Evolutionary conservation across 1,140 invertebrate genomes (phyloP), one percentile per base, ranked within the genome.

Genomic region (Choristoneura fumiferana): DNA sequence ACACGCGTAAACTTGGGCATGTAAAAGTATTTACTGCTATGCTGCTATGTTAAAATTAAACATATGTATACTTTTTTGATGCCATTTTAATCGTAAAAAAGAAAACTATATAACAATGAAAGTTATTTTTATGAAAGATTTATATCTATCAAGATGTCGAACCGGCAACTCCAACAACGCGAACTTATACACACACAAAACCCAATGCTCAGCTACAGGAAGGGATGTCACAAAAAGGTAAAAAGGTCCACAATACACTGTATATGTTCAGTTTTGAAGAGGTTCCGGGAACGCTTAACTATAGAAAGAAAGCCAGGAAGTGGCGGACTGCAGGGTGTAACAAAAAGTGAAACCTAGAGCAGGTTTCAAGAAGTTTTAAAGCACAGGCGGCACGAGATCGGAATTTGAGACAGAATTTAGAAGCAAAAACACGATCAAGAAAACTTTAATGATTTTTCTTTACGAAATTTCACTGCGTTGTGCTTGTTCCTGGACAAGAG

Each of bases 31-130:
- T 37, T 37, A n/a, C 35, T 37, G 35, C 3, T 37, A 10, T n/a
- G 35, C 12, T n/a, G n/a, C n/a, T n/a, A n/a, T n/a, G n/a, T n/a
- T 37, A 37, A 37, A 37, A 37, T 37, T 37, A 37, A 37, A 37
- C 8, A 37, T 37, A 37, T 5, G 1, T 8, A n/a, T 10, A 37
- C 35, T 37, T 37, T 37, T 37, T 37, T 3, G 35, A 37, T 9
- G 35, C 35, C 35, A 37, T 37, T 37, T 37, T 37, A 37, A 37
- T 37, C 35, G 1, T 37, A 37, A 37, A 37, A 9, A 37, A 5
- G 35, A 10, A 37, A 37, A 1, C 3, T 37, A n/a, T n/a, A n/a
- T n/a, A n/a, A n/a, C n/a, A n/a, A 37, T n/a, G 35, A 37, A 2
- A 37, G 9, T 37, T 4, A 37, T 37, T 37, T 37, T 37, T 37